Percentiles rank a stretch among this genome's conserved stretches.
Conservation (phyloP, 2,113 vertebrate genomes). For the Equus przewalskii region DNA sequence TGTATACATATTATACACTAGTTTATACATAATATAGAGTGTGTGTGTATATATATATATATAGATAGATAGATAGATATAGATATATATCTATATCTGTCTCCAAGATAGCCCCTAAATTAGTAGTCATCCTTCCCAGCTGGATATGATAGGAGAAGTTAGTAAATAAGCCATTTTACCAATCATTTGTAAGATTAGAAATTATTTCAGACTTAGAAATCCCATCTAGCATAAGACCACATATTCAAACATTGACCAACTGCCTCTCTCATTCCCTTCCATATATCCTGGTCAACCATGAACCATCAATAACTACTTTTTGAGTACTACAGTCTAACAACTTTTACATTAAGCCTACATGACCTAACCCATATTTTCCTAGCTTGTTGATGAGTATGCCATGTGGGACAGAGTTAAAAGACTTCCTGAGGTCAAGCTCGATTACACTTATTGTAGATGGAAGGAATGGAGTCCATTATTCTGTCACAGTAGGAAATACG, state of each 20-base stretch:
- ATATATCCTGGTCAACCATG: background rate
- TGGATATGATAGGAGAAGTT: background rate
- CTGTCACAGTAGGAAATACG: conserved; percentile 49
- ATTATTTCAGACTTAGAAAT: conserved; percentile 33
- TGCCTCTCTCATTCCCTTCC: background rate
- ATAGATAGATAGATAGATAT: too few species aligned
- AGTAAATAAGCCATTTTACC: background rate
- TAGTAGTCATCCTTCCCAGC: background rate
- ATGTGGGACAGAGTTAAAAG: conserved; percentile 47
- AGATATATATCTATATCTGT: too few species aligned
- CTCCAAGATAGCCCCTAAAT: background rate
- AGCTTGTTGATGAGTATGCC: conserved; percentile 42
- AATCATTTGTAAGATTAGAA: background rate
- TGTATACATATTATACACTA: background rate
- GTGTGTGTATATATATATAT: background rate
- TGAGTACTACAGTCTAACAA: background rate
- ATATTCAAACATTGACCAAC: background rate
- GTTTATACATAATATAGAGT: background rate
- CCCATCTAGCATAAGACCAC: background rate
- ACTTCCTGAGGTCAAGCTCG: conserved; percentile 50
- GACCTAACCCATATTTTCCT: conserved; percentile 49
- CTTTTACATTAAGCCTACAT: background rate
- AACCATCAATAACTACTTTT: conserved; percentile 34
- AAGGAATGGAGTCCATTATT: conserved; percentile 61
- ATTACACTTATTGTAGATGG: conserved; percentile 60